Base-by-base conservation (phyloP, 2,113 vertebrate genomes). In the Salvelinus fontinalis region DNA sequence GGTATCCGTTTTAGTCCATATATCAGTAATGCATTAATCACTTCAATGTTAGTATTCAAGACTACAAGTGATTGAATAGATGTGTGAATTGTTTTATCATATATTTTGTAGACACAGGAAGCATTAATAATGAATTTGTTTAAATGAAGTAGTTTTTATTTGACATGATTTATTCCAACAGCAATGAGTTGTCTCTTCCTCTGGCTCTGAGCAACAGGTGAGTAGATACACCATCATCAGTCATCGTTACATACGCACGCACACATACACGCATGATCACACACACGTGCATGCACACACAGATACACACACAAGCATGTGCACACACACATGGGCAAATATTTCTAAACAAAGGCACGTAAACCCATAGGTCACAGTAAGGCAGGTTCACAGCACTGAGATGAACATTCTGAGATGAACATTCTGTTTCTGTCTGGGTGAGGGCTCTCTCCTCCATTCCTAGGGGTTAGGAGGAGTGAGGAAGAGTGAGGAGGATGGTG, bases 311-410 rank as follows among this genome's bases (percentile, higher is more conserved):
- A 57, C 6, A 44, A 13, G 20, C 54, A 73, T 4, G 4, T 34
- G 16, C 44, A 71, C 49, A 20, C 13, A 31, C 49, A 73, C 9
- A n/a, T 13, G 8, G 26, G 68, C 51, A 20, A 86, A 85, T 88
- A 87, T 88, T 76, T 88, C 89, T 92, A 92, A 79, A 93, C 91
- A 92, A 94, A 94, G 93, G 93, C 93, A 94, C 93, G 90, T 89
- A 90, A 92, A 92, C 90, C 91, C 86, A 91, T 89, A 87, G 91
- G 90, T 91, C 88, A 92, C 90, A 91, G 90, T 94, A 93, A 94
- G 93, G 93, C 93, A 94, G 87, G 92, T 88, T 90, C 89, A 92
- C 89, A 93, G 91, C 92, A 91, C 86, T 92, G 87, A 85, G 71
- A 59, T 79, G 80, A 84, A 84, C 27, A 90, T 83, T 75, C 60